phyloP scores from a whole-genome alignment of 2,888 invertebrate species.

The Parnassius orleans region DNA sequence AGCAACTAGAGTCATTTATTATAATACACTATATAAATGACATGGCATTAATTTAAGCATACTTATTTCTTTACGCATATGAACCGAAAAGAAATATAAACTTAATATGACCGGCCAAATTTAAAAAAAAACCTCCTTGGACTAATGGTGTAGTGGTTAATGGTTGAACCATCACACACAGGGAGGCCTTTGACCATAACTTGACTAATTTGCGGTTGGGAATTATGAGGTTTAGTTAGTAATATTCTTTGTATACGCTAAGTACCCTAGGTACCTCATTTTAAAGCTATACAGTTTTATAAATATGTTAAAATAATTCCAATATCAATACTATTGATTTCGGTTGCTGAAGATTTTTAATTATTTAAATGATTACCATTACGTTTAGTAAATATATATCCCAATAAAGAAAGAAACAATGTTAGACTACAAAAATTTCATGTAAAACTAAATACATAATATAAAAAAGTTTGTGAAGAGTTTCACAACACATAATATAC shows the following conservation, averaged over 20 bases:
- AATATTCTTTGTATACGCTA: not conserved
- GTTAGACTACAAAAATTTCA: too few relatives aligned
- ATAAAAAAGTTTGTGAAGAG: too few relatives aligned
- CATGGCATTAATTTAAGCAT: constrained; percentile 9
- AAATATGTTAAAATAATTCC: too few relatives aligned
- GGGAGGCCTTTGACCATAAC: constrained; percentile 30
- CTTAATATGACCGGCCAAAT: constrained; percentile 13
- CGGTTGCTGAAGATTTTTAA: too few relatives aligned
- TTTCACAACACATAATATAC: too few relatives aligned
- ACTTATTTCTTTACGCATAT: constrained; percentile 1
- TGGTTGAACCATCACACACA: constrained; percentile 30
- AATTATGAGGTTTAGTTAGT: constrained; percentile 14
- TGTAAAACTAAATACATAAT: too few relatives aligned
- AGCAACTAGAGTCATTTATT: constrained; percentile 5
- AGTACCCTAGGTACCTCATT: too few relatives aligned
- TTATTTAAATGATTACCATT: too few relatives aligned
- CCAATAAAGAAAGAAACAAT: too few relatives aligned
- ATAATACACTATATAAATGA: constrained; percentile 5
- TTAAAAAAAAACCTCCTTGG: constrained; percentile 29
- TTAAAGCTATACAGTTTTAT: too few relatives aligned
- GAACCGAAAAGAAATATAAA: not conserved
- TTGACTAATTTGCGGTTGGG: constrained; percentile 33
- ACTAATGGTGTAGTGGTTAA: constrained; percentile 32
- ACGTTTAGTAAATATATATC: too few relatives aligned
- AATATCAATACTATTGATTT: too few relatives aligned